phyloP scores from a whole-genome alignment of 2,797 vertebrate species.

The Enteromius anoplus region DNA sequence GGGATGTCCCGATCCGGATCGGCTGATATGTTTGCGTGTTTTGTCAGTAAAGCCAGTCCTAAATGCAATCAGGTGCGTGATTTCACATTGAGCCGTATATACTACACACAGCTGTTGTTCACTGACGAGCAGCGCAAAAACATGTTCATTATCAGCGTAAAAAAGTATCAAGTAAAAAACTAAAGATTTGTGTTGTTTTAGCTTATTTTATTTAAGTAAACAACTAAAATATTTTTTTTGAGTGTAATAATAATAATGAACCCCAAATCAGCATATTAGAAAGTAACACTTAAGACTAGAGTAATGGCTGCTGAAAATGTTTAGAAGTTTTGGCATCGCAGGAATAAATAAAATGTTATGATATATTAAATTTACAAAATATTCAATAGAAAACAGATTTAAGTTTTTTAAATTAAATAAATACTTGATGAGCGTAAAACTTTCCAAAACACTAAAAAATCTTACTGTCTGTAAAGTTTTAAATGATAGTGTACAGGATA shows the following conservation, averaged over 20 bases:
- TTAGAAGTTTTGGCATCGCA: background rate
- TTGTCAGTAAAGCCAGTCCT: no score
- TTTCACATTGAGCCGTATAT: no score
- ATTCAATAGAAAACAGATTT: background rate
- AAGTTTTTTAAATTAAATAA: background rate
- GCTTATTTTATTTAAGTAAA: no score
- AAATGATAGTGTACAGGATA: background rate
- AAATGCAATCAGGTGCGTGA: no score
- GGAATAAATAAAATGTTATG: background rate
- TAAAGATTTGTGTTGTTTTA: no score
- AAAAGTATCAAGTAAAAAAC: no score
- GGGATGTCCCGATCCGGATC: no score
- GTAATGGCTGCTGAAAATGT: background rate
- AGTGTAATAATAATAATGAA: background rate
- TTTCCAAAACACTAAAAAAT: background rate
- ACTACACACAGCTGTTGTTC: no score
- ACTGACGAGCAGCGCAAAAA: no score
- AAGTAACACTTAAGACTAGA: background rate
- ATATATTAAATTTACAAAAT: background rate
- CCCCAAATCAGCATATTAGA: background rate
- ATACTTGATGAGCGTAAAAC: background rate
- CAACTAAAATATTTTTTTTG: no score
- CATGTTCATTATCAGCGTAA: no score
- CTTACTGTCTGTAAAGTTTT: background rate
- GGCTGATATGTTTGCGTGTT: no score